Percentiles rank a stretch among this genome's conserved stretches.
These are phyloP conservation scores for Mantis religiosa DNA, from an alignment of 2,888 invertebrate species.

Conservation along the genomic window DNA sequence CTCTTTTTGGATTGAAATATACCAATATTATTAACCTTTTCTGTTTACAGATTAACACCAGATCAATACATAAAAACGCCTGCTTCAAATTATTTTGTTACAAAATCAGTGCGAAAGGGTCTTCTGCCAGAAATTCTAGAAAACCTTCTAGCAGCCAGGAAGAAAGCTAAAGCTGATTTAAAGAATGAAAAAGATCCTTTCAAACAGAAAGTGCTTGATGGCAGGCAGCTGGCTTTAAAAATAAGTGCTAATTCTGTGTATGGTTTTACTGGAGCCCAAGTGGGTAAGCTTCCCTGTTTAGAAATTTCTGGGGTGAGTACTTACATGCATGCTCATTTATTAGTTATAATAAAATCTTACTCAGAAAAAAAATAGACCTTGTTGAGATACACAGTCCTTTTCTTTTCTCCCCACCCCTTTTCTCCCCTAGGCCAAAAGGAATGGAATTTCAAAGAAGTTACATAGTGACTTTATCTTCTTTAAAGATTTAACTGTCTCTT, in stretches of 20 bases:
- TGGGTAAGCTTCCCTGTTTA: conserved; percentile 90
- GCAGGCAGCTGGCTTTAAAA: conserved; percentile 94
- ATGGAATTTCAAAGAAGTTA: too few species aligned
- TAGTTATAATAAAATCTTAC: too few species aligned
- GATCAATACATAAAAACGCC: conserved; percentile 88
- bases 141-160: conserved; percentile 82
- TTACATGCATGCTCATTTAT: background rate
- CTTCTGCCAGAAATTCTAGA: conserved; percentile 94
- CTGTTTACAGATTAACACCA: conserved; percentile 46
- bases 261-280: conserved; percentile 98
- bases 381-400: too few species aligned
- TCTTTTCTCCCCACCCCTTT: too few species aligned
- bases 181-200: conserved; percentile 96
- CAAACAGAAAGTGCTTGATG: conserved; percentile 88
- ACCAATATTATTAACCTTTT: conserved; percentile 16
- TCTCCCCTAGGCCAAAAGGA: too few species aligned
- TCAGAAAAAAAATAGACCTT: too few species aligned
- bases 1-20: background rate
- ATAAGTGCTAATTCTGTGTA: conserved; percentile 99
- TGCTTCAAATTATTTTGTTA: conserved; percentile 86
- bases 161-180: conserved; percentile 89
- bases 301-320: conserved; percentile 79
- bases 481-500: too few species aligned
- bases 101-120: conserved; percentile 79
- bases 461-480: too few species aligned